Evolutionary conservation across 2,113 vertebrate genomes (phyloP).

Genomic region (Pomatostomus ruficeps): DNA sequence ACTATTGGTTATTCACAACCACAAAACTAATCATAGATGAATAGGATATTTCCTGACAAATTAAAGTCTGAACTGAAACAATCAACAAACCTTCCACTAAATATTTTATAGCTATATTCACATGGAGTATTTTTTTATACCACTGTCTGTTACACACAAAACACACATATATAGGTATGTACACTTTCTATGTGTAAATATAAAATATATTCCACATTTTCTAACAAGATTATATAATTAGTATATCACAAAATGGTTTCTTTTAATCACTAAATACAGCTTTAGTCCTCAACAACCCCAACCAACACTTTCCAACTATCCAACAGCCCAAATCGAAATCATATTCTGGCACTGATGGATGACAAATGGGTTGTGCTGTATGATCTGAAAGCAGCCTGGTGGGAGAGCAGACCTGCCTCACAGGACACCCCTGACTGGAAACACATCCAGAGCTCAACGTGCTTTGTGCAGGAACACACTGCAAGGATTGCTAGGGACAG

Average conservation of each 20-base stretch:
- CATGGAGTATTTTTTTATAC: neutral
- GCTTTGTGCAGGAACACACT: neutral
- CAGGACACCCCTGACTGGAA: neutral
- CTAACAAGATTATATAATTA: neutral
- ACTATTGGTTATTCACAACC: conserved; percentile 33
- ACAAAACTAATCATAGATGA: conserved; percentile 38
- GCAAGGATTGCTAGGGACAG: neutral
- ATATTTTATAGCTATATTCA: conserved; percentile 4
- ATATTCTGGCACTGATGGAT: neutral
- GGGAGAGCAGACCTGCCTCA: neutral
- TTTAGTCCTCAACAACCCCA: neutral
- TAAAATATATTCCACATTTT: neutral
- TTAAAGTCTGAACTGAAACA: conserved; percentile 23
- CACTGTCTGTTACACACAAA: neutral
- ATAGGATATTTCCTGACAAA: conserved; percentile 36
- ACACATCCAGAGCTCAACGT: neutral
- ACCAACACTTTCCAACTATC: neutral
- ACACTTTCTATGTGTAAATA: neutral
- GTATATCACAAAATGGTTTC: fast-evolving
- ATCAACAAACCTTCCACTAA: conserved; percentile 4
- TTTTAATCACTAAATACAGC: neutral
- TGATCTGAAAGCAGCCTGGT: neutral
- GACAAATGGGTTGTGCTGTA: neutral
- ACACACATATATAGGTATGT: fast-evolving
- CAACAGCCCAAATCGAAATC: neutral